A percentile compares a stretch with the other conserved stretches of the same genome.
Evolutionary conservation across 2,888 invertebrate genomes (phyloP).

Genomic region (Conus canariensis): DNA sequence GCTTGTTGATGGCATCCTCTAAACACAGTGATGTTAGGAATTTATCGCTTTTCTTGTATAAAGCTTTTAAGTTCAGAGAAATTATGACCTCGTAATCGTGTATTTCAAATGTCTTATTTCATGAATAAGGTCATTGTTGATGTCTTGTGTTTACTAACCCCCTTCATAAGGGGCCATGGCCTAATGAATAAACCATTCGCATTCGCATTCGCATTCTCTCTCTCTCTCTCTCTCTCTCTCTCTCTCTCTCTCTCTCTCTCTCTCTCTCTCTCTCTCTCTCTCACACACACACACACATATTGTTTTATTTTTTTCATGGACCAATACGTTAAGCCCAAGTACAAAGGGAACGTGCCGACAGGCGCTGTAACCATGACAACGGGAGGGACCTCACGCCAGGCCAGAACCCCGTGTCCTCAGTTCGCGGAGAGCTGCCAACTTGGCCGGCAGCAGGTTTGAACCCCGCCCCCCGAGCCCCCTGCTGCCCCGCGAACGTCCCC

Average conservation of each 20-base stretch:
- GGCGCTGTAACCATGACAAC: neutral
- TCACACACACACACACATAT: neutral
- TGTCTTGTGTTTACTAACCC: no score
- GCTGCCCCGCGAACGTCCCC: neutral
- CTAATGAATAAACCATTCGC: no score
- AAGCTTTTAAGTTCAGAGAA: no score
- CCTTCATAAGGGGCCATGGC: no score
- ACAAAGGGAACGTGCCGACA: conserved; percentile 16
- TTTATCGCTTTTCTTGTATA: no score
- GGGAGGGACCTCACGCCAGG: conserved; percentile 19
- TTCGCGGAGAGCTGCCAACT: conserved; percentile 28
- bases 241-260: conserved; percentile 4
- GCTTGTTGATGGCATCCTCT: no score
- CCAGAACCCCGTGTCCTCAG: neutral
- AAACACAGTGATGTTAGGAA: no score
- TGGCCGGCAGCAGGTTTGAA: conserved; percentile 20
- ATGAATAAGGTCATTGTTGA: no score
- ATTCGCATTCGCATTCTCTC: neutral
- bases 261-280: neutral
- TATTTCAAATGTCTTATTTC: no score
- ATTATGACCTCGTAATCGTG: no score
- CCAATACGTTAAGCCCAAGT: neutral
- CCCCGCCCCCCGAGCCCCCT: conserved; percentile 15
- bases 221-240: conserved; percentile 12
- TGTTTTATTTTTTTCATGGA: neutral